A percentile compares a stretch with the other conserved stretches of the same genome.
These are phyloP conservation scores for Ophion ventricosus DNA, from an alignment of 2,888 invertebrate species.

Conservation along the genomic window DNA sequence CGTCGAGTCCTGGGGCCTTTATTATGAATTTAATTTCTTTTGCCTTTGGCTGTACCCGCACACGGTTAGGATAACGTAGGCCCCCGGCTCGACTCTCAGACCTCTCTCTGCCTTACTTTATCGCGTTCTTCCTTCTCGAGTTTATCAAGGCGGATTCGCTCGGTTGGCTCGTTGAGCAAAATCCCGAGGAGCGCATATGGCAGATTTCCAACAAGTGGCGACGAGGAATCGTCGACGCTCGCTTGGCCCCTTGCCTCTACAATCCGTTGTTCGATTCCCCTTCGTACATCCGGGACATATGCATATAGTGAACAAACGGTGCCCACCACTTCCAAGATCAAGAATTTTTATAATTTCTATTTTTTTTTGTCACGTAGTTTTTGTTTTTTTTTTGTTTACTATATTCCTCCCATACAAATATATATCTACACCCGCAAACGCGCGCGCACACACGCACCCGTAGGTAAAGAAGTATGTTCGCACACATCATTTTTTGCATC, in stretches of 20 bases:
- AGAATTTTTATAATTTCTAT: not conserved
- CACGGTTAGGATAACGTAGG: not conserved
- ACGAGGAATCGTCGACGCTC: slow-evolving; percentile 35
- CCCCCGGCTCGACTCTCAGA: not conserved
- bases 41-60: slow-evolving; percentile 67
- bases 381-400: not conserved
- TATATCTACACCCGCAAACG: too few species aligned
- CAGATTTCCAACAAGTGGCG: slow-evolving; percentile 80
- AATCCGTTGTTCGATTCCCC: not conserved
- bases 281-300: not conserved
- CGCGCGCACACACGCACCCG: too few species aligned
- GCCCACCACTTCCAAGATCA: not conserved
- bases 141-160: slow-evolving; percentile 16
- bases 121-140: slow-evolving; percentile 17
- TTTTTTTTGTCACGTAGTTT: not conserved
- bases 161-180: slow-evolving; percentile 60
- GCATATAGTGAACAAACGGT: not conserved
- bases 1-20: slow-evolving; percentile 14
- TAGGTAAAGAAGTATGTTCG: too few species aligned
- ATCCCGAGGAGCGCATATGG: slow-evolving; percentile 73
- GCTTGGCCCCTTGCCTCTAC: not conserved
- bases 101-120: not conserved
- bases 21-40: slow-evolving; percentile 56
- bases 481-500: too few species aligned
- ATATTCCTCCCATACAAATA: too few species aligned